phyloP scores from a whole-genome alignment of 2,113 vertebrate genomes.

The Rhinoderma darwinii region DNA sequence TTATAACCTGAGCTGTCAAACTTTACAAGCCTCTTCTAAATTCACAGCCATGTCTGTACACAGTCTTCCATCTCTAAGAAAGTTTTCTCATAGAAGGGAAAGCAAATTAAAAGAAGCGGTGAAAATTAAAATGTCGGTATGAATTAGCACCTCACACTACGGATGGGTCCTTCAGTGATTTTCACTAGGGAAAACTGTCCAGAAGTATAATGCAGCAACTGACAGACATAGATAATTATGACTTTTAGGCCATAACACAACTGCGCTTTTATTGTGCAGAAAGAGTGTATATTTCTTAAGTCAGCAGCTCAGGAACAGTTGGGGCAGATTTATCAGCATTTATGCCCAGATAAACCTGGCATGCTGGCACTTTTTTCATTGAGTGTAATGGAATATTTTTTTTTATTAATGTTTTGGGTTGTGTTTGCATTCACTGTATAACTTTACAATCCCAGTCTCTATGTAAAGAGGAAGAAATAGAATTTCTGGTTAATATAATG shows the following conservation, averaged over 20 bases:
- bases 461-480: not conserved
- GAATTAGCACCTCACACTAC: slow-evolving; percentile 61
- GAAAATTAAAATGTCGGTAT: slow-evolving; percentile 62
- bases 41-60: slow-evolving; percentile 58
- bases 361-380: slow-evolving; percentile 38
- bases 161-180: slow-evolving; percentile 56
- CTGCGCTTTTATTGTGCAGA: slow-evolving; percentile 48
- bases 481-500: not conserved
- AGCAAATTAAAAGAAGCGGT: slow-evolving; percentile 62
- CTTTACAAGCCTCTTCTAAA: slow-evolving; percentile 62
- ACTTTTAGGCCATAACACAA: slow-evolving; percentile 57
- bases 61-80: slow-evolving; percentile 55
- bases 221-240: slow-evolving; percentile 58
- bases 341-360: slow-evolving; percentile 40
- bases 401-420: slow-evolving; percentile 35
- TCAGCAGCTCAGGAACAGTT: slow-evolving; percentile 38
- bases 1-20: slow-evolving; percentile 63
- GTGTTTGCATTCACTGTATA: slow-evolving; percentile 25
- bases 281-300: slow-evolving; percentile 52
- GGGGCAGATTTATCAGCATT: slow-evolving; percentile 56
- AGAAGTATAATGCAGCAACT: slow-evolving; percentile 50
- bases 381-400: slow-evolving; percentile 46
- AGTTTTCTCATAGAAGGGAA: slow-evolving; percentile 60
- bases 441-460: not conserved
- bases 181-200: slow-evolving; percentile 54